Evolutionary conservation across 2,113 vertebrate species (phyloP), one percentile per base, ranked within the genome.

Genomic region (Pelodiscus sinensis): DNA sequence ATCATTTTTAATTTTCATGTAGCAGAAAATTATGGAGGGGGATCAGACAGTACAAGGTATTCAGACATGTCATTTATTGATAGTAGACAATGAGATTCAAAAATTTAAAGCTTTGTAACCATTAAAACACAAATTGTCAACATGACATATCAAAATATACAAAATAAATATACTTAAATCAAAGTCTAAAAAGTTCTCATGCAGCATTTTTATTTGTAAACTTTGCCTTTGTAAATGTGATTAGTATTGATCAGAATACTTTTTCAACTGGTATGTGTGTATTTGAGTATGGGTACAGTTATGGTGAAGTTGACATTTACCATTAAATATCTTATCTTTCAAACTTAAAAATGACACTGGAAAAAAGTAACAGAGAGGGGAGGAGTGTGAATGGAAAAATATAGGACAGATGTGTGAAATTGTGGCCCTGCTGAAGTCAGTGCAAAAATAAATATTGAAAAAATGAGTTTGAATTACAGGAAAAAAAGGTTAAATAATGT

Each of bases 371-470:
- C 2, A 86, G 56, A 78, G 80, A 77, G 57, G 31, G n/a, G 24
- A 86, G 35, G 38, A 86, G 44, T 84, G 56, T 19, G 51, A 14
- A 24, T 85, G 73, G 35, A 73, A 84, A 55, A 90, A 86, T 3
- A 1, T 54, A n/a, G 8, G 84, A 3, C 84, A 94, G 55, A 78
- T 31, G 54, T 44, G 18, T 81, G 22, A 57, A 89, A 86, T 35
- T 62, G 14, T 92, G 38, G n/a, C 24, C 52, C 50, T 5, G 0
- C 81, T 75, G 4, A 68, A 44, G 73, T 79, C 94, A 51, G 31
- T 54, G 51, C 57, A 16, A 86, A 58, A 55, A 57, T 78, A 60
- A 87, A 58, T 85, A 79, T 96, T 94, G 83, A 86, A 82, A 89
- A n/a, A 2, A 0, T 68, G 29, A 18, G 21, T 65, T 95, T 95